Percentiles rank a stretch among this genome's conserved stretches.
Evolutionary conservation across 2,113 vertebrate species (phyloP).

Genomic region (Tyto alba): DNA sequence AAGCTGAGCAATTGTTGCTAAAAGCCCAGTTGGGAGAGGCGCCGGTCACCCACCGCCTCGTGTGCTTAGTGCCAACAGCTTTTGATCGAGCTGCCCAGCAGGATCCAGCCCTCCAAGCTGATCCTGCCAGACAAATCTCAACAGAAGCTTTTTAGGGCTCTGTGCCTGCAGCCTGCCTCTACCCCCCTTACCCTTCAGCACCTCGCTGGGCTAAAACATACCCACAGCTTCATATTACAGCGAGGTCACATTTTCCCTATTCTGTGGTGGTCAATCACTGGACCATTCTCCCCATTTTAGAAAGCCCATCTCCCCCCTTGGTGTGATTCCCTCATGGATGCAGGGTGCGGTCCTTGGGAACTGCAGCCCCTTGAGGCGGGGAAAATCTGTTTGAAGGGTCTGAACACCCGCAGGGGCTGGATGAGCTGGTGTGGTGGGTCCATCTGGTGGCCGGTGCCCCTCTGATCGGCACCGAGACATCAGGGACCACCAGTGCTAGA

Average conservation of each 20-base stretch:
- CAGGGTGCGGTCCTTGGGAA: not conserved
- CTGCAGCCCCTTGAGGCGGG: accelerated
- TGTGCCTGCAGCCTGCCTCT: no score
- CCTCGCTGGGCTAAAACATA: not conserved
- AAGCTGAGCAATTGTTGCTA: not conserved
- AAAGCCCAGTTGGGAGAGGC: not conserved
- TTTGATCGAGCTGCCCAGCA: not conserved
- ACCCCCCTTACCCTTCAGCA: not conserved
- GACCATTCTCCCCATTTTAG: not conserved
- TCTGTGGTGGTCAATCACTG: accelerated
- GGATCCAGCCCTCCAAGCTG: not conserved
- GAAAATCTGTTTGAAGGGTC: not conserved
- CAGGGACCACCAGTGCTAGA: accelerated
- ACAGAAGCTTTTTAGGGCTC: not conserved
- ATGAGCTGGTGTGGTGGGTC: not conserved
- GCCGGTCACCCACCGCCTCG: accelerated
- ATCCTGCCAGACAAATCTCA: not conserved
- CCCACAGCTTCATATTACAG: not conserved
- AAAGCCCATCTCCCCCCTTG: accelerated
- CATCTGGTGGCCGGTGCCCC: not conserved
- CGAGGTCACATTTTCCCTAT: accelerated
- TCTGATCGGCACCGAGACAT: accelerated
- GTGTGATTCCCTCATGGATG: not conserved
- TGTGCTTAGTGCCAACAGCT: accelerated
- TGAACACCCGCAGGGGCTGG: no score